Base-by-base conservation (phyloP, 2,888 invertebrate species). In the Phengaris arion region DNA sequence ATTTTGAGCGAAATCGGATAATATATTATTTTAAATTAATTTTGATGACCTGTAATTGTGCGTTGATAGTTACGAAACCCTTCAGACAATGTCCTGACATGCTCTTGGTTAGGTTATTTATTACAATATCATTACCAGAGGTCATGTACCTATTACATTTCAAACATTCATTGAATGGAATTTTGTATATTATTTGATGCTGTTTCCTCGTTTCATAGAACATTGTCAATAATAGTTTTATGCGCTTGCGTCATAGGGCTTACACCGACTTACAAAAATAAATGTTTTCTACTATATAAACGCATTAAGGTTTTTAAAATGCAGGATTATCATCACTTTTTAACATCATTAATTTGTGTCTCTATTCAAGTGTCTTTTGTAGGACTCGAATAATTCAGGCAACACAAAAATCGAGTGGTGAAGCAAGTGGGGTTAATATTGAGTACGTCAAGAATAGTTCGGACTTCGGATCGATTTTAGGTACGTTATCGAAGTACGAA, bases 161-260 rank as follows among this genome's bases (percentile, higher is more conserved):
- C 22, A 22, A 22, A 22, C 22, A 22, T 22, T 68, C 45, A 9
- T 10, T 68, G 12, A 22, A 12, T 12, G 8, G 45, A 68, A 46
- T n/a, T 13, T 68, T 48, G 68, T 68, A 13, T 68, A 46, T 51
- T 15, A 7, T 69, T 48, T 69, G 13, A 70, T 51, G 70, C 52
- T 22, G 51, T 70, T 70, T 70, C 52, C 51, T 46, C n/a, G 22
- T 48, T 35, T n/a, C 13, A 46, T n/a, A 10, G 22, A 22, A 59
- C 59, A 15, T 22, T 46, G 68, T 35, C 68, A 46, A 46, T 68
- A 68, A 68, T 68, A 8, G 68, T 46, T 68, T 68, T 68, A 68
- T 8, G 46, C 13, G 68, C 68, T 46, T n/a, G 22, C 70, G 70
- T 51, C 70, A 70, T 70, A 51, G 70, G 51, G 70, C 70, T 70